phyloP scores from a whole-genome alignment of 2,113 vertebrate genomes.

The Heteronetta atricapilla region DNA sequence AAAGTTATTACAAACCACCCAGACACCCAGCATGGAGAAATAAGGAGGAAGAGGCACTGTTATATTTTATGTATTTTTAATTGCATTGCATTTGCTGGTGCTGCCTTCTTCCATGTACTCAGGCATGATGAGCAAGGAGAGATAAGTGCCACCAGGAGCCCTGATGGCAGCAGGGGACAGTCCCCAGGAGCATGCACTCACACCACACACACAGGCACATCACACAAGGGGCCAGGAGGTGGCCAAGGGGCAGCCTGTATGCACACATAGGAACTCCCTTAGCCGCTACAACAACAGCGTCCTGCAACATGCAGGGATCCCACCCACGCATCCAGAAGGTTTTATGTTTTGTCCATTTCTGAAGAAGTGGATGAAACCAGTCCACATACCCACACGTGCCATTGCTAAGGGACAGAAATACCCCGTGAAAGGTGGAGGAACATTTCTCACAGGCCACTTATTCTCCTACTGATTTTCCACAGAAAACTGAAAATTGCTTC shows the following conservation, averaged over 20 bases:
- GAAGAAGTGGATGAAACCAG: neutral
- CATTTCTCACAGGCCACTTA: too few species aligned
- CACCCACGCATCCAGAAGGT: neutral
- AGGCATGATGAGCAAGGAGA: neutral
- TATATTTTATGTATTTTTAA: neutral
- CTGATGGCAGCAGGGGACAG: neutral
- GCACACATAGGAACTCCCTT: neutral
- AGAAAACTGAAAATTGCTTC: neutral
- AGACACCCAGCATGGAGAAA: neutral
- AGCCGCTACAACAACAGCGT: too few species aligned
- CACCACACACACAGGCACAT: accelerated
- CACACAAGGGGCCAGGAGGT: neutral
- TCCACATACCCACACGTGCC: neutral
- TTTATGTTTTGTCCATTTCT: neutral
- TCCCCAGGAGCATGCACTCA: neutral
- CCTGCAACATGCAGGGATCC: neutral
- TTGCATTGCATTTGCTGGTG: neutral
- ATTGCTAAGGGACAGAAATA: neutral
- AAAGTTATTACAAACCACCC: neutral
- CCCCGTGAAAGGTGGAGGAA: neutral
- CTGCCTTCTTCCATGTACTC: neutral
- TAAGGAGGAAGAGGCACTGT: neutral
- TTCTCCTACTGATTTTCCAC: neutral
- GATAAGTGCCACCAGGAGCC: neutral
- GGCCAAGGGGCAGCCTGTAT: neutral